Base-by-base conservation (phyloP, 2,888 invertebrate genomes). In the Rhamphomyia laevipes region DNA sequence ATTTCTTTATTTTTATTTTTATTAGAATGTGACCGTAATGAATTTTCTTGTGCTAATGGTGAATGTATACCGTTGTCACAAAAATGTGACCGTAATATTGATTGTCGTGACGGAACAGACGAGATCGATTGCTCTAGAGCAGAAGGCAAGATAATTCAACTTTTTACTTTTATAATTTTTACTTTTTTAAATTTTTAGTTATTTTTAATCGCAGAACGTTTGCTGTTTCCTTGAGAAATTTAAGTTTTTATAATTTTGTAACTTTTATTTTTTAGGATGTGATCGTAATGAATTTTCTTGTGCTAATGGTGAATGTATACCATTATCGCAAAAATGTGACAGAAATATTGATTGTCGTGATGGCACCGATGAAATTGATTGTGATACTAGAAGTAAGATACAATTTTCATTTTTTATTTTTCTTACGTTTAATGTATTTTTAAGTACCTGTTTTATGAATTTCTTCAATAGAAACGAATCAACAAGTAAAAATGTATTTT, bases 91-190 rank as follows among this genome's bases (percentile, higher is more conserved):
- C 70, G 71, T 9, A 58, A 59, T 4, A 41, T 54, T 1, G 76
- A 82, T 58, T 82, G 81, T 61, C 70, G 73, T 0, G 78, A 80
- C 63, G 71, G 67, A 13, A 81, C 81, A 57, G 85, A 86, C 59
- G 85, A 85, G 63, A 30, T 44, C 2, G 61, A 67, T 48, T 78
- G 77, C 21, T 3, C 46, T 13, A 18, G 31, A 5, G 15, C 40
- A 10, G 40, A 30, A 6, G 6, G 30, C 30, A 6, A 35, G 35
- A 13, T n/a, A 13, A 9, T 35, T n/a, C 6, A 6, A 11, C 4
- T n/a, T 10, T 35, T 7, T 35, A n/a, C 7, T 13, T 13, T n/a
- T 13, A n/a, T n/a, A n/a, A 1, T 35, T 35, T 35, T 35, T n/a
- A 9, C 23, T 27, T 27, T 27, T n/a, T n/a, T n/a, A n/a, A n/a